A percentile compares a stretch with the other conserved stretches of the same genome.
phyloP scores from a whole-genome alignment of 2,888 invertebrate species.

The Orgyia antiqua region DNA sequence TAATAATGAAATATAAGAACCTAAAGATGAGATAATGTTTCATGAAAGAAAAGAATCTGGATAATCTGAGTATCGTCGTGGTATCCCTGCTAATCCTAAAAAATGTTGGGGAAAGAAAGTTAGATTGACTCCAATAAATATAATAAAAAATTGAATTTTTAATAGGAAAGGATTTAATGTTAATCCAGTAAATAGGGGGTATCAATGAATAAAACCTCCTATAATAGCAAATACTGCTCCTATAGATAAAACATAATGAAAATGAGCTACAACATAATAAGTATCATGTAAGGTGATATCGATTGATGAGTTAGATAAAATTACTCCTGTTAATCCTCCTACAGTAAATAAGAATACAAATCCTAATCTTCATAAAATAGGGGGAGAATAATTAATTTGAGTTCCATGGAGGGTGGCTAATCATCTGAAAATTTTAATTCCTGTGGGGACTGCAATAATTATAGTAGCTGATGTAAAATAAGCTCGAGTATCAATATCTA shows the following conservation, averaged over 20 bases:
- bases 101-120: slow-evolving; percentile 91
- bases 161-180: slow-evolving; percentile 76
- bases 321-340: slow-evolving; percentile 83
- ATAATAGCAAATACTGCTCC: slow-evolving; percentile 89
- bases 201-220: slow-evolving; percentile 85
- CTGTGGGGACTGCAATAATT: slow-evolving; percentile 92
- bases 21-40: slow-evolving; percentile 76
- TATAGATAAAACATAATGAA: slow-evolving; percentile 89
- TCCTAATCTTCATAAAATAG: slow-evolving; percentile 83
- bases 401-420: slow-evolving; percentile 83
- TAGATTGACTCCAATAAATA: slow-evolving; percentile 88
- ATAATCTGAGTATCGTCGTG: slow-evolving; percentile 87
- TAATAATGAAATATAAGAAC: slow-evolving; percentile 80
- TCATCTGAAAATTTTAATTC: slow-evolving; percentile 90
- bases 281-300: slow-evolving; percentile 89
- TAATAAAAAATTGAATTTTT: slow-evolving; percentile 83
- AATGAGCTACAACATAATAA: slow-evolving; percentile 91
- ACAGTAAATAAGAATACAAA: slow-evolving; percentile 88
- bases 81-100: slow-evolving; percentile 74
- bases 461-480: slow-evolving; percentile 91
- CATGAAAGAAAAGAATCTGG: slow-evolving; percentile 78
- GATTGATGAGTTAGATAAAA: slow-evolving; percentile 86
- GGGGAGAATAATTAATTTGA: slow-evolving; percentile 77
- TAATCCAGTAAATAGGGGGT: slow-evolving; percentile 81
- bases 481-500: slow-evolving; percentile 90